Conservation (phyloP, 2,797 vertebrate genomes). For the Jordanella pulchra region DNA sequence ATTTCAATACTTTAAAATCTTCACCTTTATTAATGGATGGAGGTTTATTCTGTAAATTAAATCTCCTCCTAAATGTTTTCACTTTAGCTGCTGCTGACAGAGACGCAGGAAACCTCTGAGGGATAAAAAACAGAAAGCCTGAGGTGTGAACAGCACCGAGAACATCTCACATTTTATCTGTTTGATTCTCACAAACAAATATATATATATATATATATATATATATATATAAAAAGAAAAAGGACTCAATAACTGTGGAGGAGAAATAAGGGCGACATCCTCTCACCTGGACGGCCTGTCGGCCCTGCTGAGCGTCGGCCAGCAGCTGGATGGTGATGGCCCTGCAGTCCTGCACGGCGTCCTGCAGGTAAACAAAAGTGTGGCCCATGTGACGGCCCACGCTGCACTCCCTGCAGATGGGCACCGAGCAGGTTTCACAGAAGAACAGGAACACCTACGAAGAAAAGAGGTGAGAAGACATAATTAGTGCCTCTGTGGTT, state of each 20-base stretch:
- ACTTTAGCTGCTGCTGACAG: too few species aligned
- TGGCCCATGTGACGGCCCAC: slow-evolving; percentile 81
- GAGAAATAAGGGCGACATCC: neutral
- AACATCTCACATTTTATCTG: neutral
- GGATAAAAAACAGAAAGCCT: neutral
- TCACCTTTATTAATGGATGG: too few species aligned
- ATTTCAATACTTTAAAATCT: too few species aligned
- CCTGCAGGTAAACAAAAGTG: slow-evolving; percentile 85
- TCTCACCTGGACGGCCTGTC: slow-evolving; percentile 95
- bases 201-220: too few species aligned
- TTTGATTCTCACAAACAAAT: neutral
- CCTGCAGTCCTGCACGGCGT: slow-evolving; percentile 94
- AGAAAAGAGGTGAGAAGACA: neutral
- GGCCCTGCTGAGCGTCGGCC: slow-evolving; percentile 94
- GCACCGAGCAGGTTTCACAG: slow-evolving; percentile 95
- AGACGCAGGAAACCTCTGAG: neutral
- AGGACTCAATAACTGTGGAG: neutral
- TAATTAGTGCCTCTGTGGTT: neutral
- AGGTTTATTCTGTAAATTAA: neutral
- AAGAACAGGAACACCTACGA: slow-evolving; percentile 93
- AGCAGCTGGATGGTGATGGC: slow-evolving; percentile 95
- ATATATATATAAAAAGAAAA: too few species aligned
- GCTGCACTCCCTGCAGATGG: slow-evolving; percentile 97
- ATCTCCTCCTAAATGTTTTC: neutral
- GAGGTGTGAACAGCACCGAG: neutral